Evolutionary conservation across 1,140 invertebrate species (phyloP), one percentile per base, ranked within the genome.

Genomic region (Hirudo medicinalis): DNA sequence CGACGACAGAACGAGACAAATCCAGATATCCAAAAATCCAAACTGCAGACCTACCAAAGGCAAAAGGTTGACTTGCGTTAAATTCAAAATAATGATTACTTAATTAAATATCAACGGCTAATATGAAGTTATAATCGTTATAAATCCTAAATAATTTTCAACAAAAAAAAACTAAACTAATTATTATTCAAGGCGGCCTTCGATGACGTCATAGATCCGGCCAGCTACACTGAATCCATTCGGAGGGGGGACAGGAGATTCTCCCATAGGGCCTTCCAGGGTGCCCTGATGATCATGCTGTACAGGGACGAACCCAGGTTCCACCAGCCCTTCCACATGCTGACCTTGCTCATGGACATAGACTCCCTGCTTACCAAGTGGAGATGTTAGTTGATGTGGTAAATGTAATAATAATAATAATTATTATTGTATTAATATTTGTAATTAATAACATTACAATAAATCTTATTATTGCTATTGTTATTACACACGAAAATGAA

Each of bases 281-380:
- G 94, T 11, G 94, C 94, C 13, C 88, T 99, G 76, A 92, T 99
- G 89, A 97, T 99, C 71, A 96, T 90, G 2, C 89, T 97, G 75
- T 97, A 99, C 81, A 84, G 94, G 20, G 93, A 98, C 77, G 92
- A 97, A 81, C 92, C 94, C 0, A 85, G 94, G 29, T 99, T 98
- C 83, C 94, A 91, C 76, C 92, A 97, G 79, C 94, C 95, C 0
- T 93, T 95, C 85, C 94, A 97, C 81, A 86, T 99, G 68, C 84
- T 99, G 0, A 91, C 88, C 0, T 84, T 92, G 6, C 86, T 99
- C 1, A 97, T 97, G 91, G 94, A 99, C 79, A 95, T 99, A 49
- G 96, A 99, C 84, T 92, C 93, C 1, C 84, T 97, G 67, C 91
- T 99, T 74, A 97, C 94, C n/a, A 98, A 98, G 83, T 99, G 96